Evolutionary conservation across 1,140 invertebrate species (phyloP).

Genomic region (Procambarus clarkii): DNA sequence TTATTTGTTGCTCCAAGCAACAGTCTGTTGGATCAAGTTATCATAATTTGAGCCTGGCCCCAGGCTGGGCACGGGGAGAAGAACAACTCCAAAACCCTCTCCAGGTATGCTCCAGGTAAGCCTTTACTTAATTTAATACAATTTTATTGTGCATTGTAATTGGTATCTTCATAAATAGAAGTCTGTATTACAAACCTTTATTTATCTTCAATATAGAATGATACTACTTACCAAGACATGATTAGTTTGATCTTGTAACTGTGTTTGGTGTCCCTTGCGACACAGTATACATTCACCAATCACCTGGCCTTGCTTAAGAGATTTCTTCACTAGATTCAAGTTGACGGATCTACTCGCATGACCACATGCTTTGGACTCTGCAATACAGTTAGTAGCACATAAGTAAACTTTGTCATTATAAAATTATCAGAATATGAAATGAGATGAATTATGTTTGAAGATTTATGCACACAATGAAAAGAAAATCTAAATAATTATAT

Average conservation of each 20-base stretch:
- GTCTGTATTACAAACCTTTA: too few species aligned
- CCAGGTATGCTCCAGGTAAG: too few species aligned
- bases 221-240: slow-evolving; percentile 17
- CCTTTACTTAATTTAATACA: too few species aligned
- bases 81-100: too few species aligned
- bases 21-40: too few species aligned
- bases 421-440: neutral
- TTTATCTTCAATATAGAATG: too few species aligned
- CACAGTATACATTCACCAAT: slow-evolving; percentile 66
- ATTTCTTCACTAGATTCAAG: slow-evolving; percentile 51
- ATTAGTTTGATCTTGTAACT: slow-evolving; percentile 33
- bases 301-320: slow-evolving; percentile 45
- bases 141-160: too few species aligned
- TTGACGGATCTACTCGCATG: slow-evolving; percentile 54
- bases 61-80: too few species aligned
- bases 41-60: too few species aligned
- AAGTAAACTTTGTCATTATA: neutral
- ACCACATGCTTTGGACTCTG: slow-evolving; percentile 61
- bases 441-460: neutral
- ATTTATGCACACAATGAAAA: neutral
- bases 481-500: neutral
- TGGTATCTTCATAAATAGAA: too few species aligned
- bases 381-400: neutral
- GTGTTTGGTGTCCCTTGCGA: slow-evolving; percentile 53
- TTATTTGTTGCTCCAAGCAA: too few species aligned